A percentile compares a stretch with the other conserved stretches of the same genome.
phyloP scores from a whole-genome alignment of 64 coral and sea anemone genomes.

The Cladopsammia gracilis region DNA sequence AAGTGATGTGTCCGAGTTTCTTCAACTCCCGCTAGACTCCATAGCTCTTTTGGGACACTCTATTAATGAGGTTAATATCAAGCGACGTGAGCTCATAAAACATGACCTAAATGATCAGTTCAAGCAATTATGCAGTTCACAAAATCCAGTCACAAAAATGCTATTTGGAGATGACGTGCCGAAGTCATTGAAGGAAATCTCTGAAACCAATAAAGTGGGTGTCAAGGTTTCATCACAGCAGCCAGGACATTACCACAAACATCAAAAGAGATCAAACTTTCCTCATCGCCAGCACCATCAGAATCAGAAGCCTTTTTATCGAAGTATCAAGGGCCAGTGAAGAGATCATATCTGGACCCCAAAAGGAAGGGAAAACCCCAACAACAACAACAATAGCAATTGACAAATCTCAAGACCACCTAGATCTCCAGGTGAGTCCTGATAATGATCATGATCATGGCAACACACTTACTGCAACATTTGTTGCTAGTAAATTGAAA shows the following conservation, averaged over 20 bases:
- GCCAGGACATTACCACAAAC: neutral
- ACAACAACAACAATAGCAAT: conserved; percentile 46
- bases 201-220: conserved; percentile 67
- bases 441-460: conserved; percentile 1
- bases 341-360: conserved; percentile 24
- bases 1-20: conserved; percentile 29
- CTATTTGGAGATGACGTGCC: conserved; percentile 71
- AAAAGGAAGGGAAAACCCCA: conserved; percentile 44
- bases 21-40: neutral
- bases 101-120: conserved; percentile 52
- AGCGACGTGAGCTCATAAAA: conserved; percentile 47
- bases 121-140: conserved; percentile 26
- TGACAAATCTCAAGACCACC: conserved; percentile 7
- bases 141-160: conserved; percentile 24
- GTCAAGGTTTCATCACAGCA: conserved; percentile 31
- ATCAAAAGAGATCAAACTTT: conserved; percentile 5
- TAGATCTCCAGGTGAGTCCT: conserved; percentile 41
- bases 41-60: conserved; percentile 19
- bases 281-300: neutral
- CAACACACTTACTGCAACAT: conserved; percentile 14
- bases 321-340: conserved; percentile 30
- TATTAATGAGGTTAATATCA: conserved; percentile 49
- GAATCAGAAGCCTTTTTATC: conserved; percentile 44
- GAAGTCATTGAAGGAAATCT: conserved; percentile 65
- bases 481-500: conserved; percentile 65